Evolutionary conservation across 1,140 invertebrate genomes (phyloP).

Genomic region (Pogonus chalceus): DNA sequence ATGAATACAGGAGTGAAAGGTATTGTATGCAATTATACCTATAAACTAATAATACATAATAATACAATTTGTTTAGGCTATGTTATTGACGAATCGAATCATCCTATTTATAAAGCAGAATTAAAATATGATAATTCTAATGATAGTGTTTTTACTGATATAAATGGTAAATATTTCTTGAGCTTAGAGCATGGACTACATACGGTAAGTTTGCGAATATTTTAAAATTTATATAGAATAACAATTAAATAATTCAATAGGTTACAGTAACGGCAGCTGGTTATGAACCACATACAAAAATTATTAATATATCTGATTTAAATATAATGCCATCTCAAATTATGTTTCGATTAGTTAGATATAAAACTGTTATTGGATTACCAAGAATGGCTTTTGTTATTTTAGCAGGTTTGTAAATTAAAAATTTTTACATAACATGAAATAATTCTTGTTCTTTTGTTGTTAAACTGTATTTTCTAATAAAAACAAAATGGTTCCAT

Average conservation of each 20-base stretch:
- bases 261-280: slow-evolving; percentile 45
- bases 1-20: background rate
- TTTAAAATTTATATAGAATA: background rate
- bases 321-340: slow-evolving; percentile 40
- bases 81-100: slow-evolving; percentile 43
- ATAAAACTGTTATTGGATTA: slow-evolving; percentile 59
- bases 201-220: slow-evolving; percentile 17
- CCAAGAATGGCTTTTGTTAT: slow-evolving; percentile 63
- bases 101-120: slow-evolving; percentile 46
- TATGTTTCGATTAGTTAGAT: slow-evolving; percentile 52
- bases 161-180: slow-evolving; percentile 48
- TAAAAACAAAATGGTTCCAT: too few species aligned
- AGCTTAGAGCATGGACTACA: slow-evolving; percentile 44
- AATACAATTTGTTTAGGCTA: slow-evolving; percentile 37
- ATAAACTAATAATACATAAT: background rate
- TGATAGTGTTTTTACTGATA: slow-evolving; percentile 36
- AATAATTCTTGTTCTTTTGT: background rate
- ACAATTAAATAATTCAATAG: background rate
- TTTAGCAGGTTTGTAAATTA: slow-evolving; percentile 45
- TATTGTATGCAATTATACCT: background rate
- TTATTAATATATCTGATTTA: slow-evolving; percentile 37
- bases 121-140: slow-evolving; percentile 39
- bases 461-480: too few species aligned
- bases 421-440: background rate
- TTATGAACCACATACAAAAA: slow-evolving; percentile 42